Evolutionary conservation across 2,888 invertebrate species (phyloP).

Genomic region (Entomobrya proxima): DNA sequence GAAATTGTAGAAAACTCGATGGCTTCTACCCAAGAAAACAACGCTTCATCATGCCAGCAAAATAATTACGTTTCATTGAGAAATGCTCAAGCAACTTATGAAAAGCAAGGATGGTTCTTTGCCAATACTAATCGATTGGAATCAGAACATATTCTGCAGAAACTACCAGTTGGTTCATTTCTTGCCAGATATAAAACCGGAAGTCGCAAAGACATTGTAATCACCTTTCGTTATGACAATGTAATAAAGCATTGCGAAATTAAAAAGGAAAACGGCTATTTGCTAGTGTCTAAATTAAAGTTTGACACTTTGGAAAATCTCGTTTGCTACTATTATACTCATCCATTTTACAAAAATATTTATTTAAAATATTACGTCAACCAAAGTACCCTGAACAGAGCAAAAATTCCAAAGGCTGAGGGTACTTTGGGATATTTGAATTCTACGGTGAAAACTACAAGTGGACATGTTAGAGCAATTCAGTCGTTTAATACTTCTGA

Average conservation of each 20-base stretch:
- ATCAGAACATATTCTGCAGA: constrained; percentile 64
- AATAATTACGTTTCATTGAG: too few relatives aligned
- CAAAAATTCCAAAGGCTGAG: too few relatives aligned
- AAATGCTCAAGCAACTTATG: constrained; percentile 33
- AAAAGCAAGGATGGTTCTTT: constrained; percentile 65
- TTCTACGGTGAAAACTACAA: constrained; percentile 12
- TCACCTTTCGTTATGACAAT: constrained; percentile 48
- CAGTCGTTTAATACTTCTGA: constrained; percentile 18
- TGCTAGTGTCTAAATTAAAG: not conserved
- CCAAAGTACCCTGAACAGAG: too few relatives aligned
- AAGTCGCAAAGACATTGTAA: constrained; percentile 39
- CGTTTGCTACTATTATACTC: constrained; percentile 4
- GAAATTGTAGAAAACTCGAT: too few relatives aligned
- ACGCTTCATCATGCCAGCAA: too few relatives aligned
- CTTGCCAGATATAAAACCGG: constrained; percentile 61
- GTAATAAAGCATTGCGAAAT: constrained; percentile 33
- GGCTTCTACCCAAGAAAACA: too few relatives aligned
- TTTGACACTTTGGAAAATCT: constrained; percentile 15
- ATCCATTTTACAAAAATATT: constrained; percentile 19
- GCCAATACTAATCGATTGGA: constrained; percentile 40
- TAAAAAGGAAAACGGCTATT: not conserved
- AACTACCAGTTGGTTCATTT: constrained; percentile 66
- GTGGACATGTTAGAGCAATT: constrained; percentile 5
- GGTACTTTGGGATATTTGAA: not conserved
- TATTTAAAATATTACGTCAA: constrained; percentile 5